These are phyloP conservation scores for Trichogramma pretiosum DNA, from an alignment of 1,140 invertebrate species.

Conservation along the genomic window DNA sequence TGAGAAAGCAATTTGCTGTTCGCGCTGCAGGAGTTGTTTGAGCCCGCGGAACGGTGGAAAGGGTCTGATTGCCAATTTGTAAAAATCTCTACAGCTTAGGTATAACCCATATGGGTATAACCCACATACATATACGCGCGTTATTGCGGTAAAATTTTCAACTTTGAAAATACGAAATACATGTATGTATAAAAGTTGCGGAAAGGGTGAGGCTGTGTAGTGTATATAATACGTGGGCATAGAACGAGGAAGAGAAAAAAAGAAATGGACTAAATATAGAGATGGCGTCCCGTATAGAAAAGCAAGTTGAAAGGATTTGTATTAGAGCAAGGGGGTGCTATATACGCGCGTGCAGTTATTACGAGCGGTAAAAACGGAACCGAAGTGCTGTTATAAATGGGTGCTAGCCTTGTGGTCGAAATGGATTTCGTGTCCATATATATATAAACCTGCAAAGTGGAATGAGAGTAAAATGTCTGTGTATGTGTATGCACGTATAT, in stretches of 20 bases:
- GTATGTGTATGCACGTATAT: too few relatives aligned
- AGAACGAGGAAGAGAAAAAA: too few relatives aligned
- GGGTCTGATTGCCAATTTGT: constrained; percentile 38
- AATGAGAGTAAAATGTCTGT: too few relatives aligned
- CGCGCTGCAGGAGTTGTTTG: constrained; percentile 28
- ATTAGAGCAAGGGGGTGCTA: neutral
- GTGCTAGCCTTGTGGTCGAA: neutral
- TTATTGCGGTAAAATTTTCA: constrained; percentile 14
- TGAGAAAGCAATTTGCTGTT: constrained; percentile 26
- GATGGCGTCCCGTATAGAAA: too few relatives aligned
- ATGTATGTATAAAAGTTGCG: too few relatives aligned
- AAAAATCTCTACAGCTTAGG: constrained; percentile 35
- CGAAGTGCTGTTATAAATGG: constrained; percentile 1
- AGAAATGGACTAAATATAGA: too few relatives aligned
- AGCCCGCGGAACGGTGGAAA: too few relatives aligned
- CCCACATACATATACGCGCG: too few relatives aligned
- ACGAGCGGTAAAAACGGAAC: neutral
- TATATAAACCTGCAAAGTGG: neutral
- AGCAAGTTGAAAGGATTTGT: neutral
- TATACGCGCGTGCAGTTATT: neutral
- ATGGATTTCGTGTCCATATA: neutral
- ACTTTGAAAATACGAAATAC: constrained; percentile 14
- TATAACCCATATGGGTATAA: too few relatives aligned
- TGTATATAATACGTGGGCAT: too few relatives aligned
- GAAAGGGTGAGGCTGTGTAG: too few relatives aligned